phyloP scores from a whole-genome alignment of 2,888 invertebrate species.

The Dasysyrphus albostriatus region DNA sequence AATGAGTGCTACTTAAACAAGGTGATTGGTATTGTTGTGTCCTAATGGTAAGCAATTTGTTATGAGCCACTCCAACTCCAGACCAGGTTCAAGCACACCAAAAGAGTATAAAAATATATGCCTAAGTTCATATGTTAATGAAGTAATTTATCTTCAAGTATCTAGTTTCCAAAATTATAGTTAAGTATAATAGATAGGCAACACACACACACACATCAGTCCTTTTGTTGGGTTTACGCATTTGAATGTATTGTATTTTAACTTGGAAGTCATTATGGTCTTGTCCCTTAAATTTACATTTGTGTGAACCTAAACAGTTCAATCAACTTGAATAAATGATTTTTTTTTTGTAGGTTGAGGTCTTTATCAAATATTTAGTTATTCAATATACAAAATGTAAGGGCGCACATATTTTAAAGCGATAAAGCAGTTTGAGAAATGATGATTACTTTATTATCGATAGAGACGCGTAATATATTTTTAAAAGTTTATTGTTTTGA shows the following conservation, averaged over 20 bases:
- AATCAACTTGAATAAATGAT: neutral
- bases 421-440: neutral
- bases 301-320: neutral
- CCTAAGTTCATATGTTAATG: conserved; percentile 23
- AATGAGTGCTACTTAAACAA: conserved; percentile 23
- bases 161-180: neutral
- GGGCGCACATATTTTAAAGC: neutral
- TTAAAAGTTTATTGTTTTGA: too few species aligned
- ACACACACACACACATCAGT: neutral
- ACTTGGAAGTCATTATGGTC: conserved; percentile 13
- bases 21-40: conserved; percentile 19
- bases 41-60: conserved; percentile 20
- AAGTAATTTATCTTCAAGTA: conserved; percentile 33
- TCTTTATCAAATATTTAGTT: neutral
- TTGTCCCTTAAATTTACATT: neutral
- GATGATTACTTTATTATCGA: neutral
- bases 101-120: neutral
- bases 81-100: neutral
- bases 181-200: neutral
- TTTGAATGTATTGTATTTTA: neutral
- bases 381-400: neutral
- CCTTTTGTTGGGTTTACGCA: neutral
- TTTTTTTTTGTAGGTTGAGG: neutral
- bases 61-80: conserved; percentile 28
- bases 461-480: too few species aligned